Percentiles rank a stretch among this genome's conserved stretches.
Evolutionary conservation across 2,888 invertebrate species (phyloP).

Genomic region (Bibio marci): DNA sequence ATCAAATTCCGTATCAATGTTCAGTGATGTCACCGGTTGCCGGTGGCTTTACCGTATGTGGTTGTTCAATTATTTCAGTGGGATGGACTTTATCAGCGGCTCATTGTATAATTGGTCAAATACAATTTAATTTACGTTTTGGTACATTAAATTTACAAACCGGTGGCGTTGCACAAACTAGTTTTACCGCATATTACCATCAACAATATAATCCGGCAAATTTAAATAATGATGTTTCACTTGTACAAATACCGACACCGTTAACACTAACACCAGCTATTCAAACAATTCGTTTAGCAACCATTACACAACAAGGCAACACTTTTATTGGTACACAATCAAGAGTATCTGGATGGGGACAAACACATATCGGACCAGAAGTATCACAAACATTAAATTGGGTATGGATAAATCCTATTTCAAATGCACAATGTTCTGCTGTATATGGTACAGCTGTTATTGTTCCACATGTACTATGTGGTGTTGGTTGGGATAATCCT

Average conservation of each 20-base stretch:
- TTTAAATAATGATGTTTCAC: constrained; percentile 1
- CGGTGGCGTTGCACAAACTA: neutral
- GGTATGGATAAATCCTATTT: neutral
- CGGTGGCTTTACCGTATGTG: neutral
- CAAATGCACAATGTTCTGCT: neutral
- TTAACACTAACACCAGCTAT: neutral
- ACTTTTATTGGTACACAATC: neutral
- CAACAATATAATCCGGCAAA: neutral
- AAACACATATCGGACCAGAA: neutral
- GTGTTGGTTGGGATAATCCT: neutral
- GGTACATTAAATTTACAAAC: neutral
- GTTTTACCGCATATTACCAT: neutral
- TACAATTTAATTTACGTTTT: neutral
- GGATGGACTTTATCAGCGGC: neutral
- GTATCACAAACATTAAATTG: neutral
- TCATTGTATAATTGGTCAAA: neutral
- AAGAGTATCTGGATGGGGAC: constrained; percentile 1
- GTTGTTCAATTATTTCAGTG: constrained; percentile 1
- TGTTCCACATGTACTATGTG: neutral
- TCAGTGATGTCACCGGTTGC: neutral
- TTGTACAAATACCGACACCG: neutral
- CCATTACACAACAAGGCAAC: neutral
- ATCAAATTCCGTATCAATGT: constrained; percentile 1
- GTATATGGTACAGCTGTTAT: neutral
- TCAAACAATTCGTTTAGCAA: neutral